Percentiles rank a stretch among this genome's conserved stretches.
phyloP scores from a whole-genome alignment of 2,797 vertebrate species.

The Pseudochirops corinnae region DNA sequence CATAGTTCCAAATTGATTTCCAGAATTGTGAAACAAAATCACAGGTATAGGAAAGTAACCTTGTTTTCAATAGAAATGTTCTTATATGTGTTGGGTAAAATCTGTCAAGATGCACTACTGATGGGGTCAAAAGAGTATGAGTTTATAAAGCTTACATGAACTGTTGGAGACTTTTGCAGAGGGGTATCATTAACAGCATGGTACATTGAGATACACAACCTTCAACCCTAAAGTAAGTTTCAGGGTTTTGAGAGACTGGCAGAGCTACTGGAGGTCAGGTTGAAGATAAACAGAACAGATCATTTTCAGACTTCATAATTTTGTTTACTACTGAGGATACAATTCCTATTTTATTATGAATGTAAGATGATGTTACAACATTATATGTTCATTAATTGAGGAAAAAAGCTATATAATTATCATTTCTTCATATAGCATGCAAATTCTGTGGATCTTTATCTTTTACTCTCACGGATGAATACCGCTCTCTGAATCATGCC shows the following conservation, averaged over 20 bases:
- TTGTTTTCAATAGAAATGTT: background rate
- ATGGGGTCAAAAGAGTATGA: background rate
- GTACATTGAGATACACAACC: background rate
- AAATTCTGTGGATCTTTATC: background rate
- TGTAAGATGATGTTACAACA: background rate
- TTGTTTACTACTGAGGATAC: background rate
- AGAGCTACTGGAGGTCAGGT: background rate
- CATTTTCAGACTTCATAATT: background rate
- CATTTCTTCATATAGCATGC: background rate
- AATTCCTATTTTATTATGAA: background rate
- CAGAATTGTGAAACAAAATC: background rate
- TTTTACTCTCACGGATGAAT: background rate
- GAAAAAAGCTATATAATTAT: background rate
- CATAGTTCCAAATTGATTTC: background rate
- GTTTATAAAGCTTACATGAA: background rate
- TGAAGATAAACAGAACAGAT: background rate
- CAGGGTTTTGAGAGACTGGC: background rate
- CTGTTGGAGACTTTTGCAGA: background rate
- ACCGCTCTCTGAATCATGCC: background rate
- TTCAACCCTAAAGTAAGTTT: background rate
- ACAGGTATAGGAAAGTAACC: background rate
- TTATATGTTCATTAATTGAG: background rate
- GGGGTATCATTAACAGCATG: background rate
- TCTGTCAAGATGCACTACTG: background rate
- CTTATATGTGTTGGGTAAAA: background rate